Evolutionary conservation across 2,888 invertebrate genomes (phyloP).

Genomic region (Eupsilia transversa): DNA sequence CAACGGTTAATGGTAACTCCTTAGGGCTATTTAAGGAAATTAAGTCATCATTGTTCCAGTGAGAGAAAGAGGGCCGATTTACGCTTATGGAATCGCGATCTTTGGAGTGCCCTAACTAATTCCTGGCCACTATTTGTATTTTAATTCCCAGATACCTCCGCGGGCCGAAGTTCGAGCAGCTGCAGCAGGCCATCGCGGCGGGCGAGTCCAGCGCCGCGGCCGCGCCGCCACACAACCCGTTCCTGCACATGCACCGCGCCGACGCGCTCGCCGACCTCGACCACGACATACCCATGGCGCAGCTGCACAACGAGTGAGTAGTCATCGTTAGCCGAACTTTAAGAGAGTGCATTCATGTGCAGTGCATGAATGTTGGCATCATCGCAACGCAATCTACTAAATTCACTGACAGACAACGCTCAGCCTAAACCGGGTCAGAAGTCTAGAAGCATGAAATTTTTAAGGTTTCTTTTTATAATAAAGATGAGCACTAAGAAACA

Average conservation of each 20-base stretch:
- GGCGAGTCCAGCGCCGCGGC: constrained; percentile 93
- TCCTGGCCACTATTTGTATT: not conserved
- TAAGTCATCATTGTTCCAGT: not conserved
- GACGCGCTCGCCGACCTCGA: constrained; percentile 75
- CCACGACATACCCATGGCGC: constrained; percentile 84
- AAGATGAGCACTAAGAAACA: too few species aligned
- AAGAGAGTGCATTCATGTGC: too few species aligned
- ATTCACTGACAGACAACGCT: too few species aligned
- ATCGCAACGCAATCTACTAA: not conserved
- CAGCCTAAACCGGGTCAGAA: too few species aligned
- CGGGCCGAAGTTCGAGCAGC: constrained; percentile 96
- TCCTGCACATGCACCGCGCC: constrained; percentile 90
- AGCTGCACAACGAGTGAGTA: constrained; percentile 78
- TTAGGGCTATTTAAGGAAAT: not conserved
- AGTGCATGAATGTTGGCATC: not conserved
- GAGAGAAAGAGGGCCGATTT: too few species aligned
- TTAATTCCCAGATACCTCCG: constrained; percentile 92
- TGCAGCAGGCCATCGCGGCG: constrained; percentile 96
- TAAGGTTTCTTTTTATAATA: too few species aligned
- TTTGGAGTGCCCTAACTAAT: not conserved
- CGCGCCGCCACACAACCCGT: constrained; percentile 90
- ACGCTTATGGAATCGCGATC: not conserved
- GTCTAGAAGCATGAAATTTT: too few species aligned
- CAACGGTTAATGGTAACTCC: not conserved
- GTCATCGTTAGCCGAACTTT: not conserved